Evolutionary conservation across 2,797 vertebrate genomes (phyloP), one percentile per base, ranked within the genome.

Genomic region (Pipistrellus pipistrellus): DNA sequence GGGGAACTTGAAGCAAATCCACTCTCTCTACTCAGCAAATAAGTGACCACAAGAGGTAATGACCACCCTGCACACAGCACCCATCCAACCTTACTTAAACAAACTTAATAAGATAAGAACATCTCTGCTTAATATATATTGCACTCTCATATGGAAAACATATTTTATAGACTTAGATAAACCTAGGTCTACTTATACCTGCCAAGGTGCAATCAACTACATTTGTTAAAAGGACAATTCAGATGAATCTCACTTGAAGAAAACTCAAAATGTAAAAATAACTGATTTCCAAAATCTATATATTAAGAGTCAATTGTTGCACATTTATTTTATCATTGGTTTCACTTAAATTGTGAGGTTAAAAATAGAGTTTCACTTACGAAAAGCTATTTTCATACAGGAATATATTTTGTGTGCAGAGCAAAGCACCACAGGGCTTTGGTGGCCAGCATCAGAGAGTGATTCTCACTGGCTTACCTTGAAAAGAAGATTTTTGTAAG

Each of bases 21-120:
- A 51, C 38, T 90, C 82, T 95, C 92, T 81, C 69, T 78, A 82
- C 25, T 95, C 72, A 93, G 81, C 64, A 85, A 85, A 64, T 91
- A 48, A 23, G 55, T 75, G 57, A 48, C 78, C 77, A 72, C 18
- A 41, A 77, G 78, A 88, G 78, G 21, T 59, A 64, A 30, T 75
- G 53, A 38, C 21, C 2, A 13, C 38, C 5, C 77, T 44, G 55
- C 48, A 71, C 1, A 73, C 8, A 92, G 55, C 48, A 69, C 44
- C 27, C 30, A 35, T 1, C 53, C 53, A 80, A 2, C 18, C 51
- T 59, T 85, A 23, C 53, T 41, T 66, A 32, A 73, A 35, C 15
- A 90, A 87, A 27, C 25, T 84, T 35, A 51, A 82, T 30, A 81
- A 93, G 17, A 53, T 76, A 72, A 77, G 41, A 73, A 57, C 30